A percentile compares a stretch with the other conserved stretches of the same genome.
phyloP scores from a whole-genome alignment of 2,797 vertebrate genomes.

The Onychomys leucogaster region DNA sequence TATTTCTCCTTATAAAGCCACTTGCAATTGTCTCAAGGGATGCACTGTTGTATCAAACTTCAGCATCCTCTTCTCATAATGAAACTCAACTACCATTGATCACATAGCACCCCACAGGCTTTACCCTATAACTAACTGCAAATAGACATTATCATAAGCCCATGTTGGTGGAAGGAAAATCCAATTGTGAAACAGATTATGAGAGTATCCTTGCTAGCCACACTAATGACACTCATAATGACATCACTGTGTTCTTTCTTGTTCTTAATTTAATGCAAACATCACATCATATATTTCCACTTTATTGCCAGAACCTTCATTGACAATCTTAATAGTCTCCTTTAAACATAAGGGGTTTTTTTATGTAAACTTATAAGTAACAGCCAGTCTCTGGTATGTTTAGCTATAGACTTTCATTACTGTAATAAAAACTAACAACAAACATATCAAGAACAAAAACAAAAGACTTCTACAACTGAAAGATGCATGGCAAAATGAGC shows the following conservation, averaged over 20 bases:
- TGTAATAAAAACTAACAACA: slow-evolving; percentile 40
- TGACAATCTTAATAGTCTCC: slow-evolving; percentile 9
- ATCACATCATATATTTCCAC: slow-evolving; percentile 1
- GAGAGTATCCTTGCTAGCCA: slow-evolving; percentile 6
- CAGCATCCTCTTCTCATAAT: slow-evolving; percentile 20
- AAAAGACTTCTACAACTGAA: not conserved
- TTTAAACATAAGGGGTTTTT: slow-evolving; percentile 67
- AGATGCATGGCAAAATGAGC: not conserved
- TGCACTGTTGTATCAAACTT: slow-evolving; percentile 7
- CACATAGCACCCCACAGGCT: not conserved
- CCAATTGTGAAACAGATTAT: slow-evolving; percentile 46
- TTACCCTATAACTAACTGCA: not conserved
- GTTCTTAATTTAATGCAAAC: slow-evolving; percentile 67
- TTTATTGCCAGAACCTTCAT: slow-evolving; percentile 57
- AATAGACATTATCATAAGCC: slow-evolving; percentile 52
- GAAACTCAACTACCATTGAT: slow-evolving; percentile 40
- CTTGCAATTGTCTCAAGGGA: slow-evolving; percentile 14
- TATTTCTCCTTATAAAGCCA: slow-evolving; percentile 52
- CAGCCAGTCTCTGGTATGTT: slow-evolving; percentile 33
- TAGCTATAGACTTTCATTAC: slow-evolving; percentile 55
- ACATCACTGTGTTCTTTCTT: slow-evolving; percentile 21
- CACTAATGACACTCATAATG: slow-evolving; percentile 46
- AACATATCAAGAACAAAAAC: slow-evolving; percentile 40
- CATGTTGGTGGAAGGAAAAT: slow-evolving; percentile 6
- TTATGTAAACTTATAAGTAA: slow-evolving; percentile 66